These are phyloP conservation scores for Drosophila chauvacae DNA, from an alignment of 1,140 invertebrate species.

Conservation along the genomic window DNA sequence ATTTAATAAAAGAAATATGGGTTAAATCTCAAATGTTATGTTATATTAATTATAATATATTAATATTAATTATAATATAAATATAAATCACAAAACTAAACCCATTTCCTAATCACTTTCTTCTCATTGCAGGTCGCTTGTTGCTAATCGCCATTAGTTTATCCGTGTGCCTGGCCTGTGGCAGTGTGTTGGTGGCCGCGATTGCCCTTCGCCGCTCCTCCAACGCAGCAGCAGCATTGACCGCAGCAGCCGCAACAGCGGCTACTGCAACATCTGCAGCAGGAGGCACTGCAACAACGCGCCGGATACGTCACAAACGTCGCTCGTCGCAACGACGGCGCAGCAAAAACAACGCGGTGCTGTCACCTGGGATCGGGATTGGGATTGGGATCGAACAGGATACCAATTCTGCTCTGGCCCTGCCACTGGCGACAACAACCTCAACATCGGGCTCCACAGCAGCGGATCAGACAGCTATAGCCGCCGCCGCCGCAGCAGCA, in stretches of 20 bases:
- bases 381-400: constrained; percentile 40
- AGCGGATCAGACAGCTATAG: constrained; percentile 45
- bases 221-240: constrained; percentile 40
- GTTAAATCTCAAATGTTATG: too few relatives aligned
- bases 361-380: constrained; percentile 47
- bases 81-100: constrained; percentile 10
- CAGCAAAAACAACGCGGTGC: constrained; percentile 53
- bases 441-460: constrained; percentile 54
- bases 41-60: too few relatives aligned
- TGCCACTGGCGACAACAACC: constrained; percentile 64
- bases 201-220: constrained; percentile 67
- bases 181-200: constrained; percentile 72
- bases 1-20: not conserved
- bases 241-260: constrained; percentile 21
- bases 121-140: constrained; percentile 62
- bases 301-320: constrained; percentile 62
- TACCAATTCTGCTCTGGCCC: constrained; percentile 78
- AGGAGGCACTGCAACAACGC: constrained; percentile 51
- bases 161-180: constrained; percentile 72
- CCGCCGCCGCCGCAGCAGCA: constrained; percentile 30
- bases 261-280: constrained; percentile 32
- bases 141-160: constrained; percentile 78
- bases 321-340: constrained; percentile 68
- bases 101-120: not conserved
- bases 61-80: not conserved